These are phyloP conservation scores for Serinus canaria DNA, from an alignment of 2,113 vertebrate species.

Conservation along the genomic window DNA sequence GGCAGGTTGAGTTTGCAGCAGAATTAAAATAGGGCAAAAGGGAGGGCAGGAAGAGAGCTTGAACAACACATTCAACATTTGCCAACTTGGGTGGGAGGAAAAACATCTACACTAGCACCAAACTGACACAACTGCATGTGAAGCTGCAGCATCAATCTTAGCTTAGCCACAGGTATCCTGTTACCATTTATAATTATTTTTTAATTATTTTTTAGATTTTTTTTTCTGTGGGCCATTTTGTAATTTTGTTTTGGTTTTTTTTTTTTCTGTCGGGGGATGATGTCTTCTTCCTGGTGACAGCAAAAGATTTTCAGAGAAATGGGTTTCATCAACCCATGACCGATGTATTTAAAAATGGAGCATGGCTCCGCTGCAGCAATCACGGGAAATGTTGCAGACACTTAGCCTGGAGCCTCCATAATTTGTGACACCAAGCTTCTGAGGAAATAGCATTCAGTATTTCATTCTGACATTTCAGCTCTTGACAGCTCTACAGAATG, in stretches of 20 bases:
- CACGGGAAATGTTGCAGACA: neutral
- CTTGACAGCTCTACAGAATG: neutral
- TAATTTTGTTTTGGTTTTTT: neutral
- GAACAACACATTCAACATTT: neutral
- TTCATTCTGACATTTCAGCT: slow-evolving; percentile 2
- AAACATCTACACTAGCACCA: neutral
- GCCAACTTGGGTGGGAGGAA: neutral
- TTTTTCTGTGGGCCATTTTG: neutral
- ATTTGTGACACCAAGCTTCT: neutral
- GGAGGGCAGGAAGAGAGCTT: neutral
- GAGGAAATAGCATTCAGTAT: slow-evolving; percentile 27
- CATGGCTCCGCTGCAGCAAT: neutral
- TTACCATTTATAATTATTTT: neutral
- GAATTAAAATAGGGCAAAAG: slow-evolving; percentile 31
- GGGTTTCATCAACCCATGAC: neutral
- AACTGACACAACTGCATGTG: neutral
- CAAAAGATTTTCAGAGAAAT: slow-evolving; percentile 15
- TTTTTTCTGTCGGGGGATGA: neutral
- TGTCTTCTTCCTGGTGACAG: neutral
- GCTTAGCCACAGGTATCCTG: neutral
- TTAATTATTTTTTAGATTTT: too few species aligned
- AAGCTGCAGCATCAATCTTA: neutral
- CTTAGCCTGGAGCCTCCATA: slow-evolving; percentile 24
- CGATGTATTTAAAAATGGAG: neutral
- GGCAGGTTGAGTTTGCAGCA: neutral